These are phyloP conservation scores for Apamea epomidion DNA, from an alignment of 2,888 invertebrate genomes.

Conservation along the genomic window DNA sequence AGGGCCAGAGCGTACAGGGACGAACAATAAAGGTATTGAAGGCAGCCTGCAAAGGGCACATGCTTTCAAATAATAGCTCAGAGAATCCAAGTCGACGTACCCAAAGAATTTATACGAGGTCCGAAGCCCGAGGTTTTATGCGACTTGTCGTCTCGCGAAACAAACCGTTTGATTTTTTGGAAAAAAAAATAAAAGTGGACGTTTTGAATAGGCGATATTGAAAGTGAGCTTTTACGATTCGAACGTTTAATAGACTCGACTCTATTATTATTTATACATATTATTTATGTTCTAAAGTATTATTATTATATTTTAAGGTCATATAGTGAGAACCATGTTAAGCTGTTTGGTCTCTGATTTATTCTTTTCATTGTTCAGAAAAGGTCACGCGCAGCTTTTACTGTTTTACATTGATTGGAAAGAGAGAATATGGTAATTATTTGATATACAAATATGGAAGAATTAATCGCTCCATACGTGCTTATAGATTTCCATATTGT, in stretches of 20 bases:
- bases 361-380: conserved; percentile 11
- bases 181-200: conserved; percentile 33
- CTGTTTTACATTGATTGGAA: conserved; percentile 27
- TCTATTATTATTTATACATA: neutral
- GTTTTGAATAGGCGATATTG: conserved; percentile 39
- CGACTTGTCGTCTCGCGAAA: conserved; percentile 75
- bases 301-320: neutral
- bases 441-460: neutral
- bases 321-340: neutral
- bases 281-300: neutral
- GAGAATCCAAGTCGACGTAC: conserved; percentile 78
- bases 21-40: conserved; percentile 81
- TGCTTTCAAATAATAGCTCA: conserved; percentile 80
- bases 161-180: conserved; percentile 71
- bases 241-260: neutral
- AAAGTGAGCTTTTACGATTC: conserved; percentile 35
- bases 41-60: conserved; percentile 80
- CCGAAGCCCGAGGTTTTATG: conserved; percentile 72
- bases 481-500: neutral
- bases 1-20: conserved; percentile 73
- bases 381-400: conserved; percentile 20
- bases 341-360: neutral
- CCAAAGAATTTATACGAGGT: conserved; percentile 76
- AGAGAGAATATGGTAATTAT: conserved; percentile 24
- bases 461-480: conserved; percentile 5